A percentile compares a stretch with the other conserved stretches of the same genome.
Evolutionary conservation across 2,113 vertebrate genomes (phyloP).

Genomic region (Spilogale gracilis): DNA sequence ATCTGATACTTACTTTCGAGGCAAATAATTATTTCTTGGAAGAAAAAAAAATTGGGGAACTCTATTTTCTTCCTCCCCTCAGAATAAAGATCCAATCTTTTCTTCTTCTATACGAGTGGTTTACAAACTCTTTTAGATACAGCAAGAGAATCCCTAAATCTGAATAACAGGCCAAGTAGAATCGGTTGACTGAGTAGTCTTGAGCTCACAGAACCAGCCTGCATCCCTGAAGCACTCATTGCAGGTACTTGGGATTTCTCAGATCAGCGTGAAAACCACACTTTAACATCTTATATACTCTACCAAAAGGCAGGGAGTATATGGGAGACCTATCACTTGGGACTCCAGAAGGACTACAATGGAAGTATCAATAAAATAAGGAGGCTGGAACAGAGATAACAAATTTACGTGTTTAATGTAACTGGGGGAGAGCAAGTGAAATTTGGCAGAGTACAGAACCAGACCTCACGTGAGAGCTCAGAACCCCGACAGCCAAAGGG

Average conservation of each 20-base stretch:
- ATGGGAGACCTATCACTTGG: neutral
- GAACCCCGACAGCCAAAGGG: neutral
- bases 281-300: neutral
- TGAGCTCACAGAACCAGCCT: neutral
- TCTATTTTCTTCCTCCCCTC: neutral
- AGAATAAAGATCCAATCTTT: constrained; percentile 14
- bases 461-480: neutral
- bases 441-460: neutral
- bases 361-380: neutral
- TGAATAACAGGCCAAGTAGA: neutral
- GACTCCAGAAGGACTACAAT: neutral
- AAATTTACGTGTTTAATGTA: neutral
- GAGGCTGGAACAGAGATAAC: neutral
- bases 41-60: constrained; percentile 66
- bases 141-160: neutral
- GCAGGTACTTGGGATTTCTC: neutral
- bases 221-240: neutral
- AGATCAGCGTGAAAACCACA: neutral
- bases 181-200: neutral
- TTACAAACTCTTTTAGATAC: neutral
- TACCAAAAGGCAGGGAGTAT: neutral
- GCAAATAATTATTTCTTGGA: constrained; percentile 86
- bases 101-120: neutral
- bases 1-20: constrained; percentile 85
- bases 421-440: neutral